Base-by-base conservation (phyloP, 30 jellyfish, hydroid and myxozoan species). In the Aurelia sp. region DNA sequence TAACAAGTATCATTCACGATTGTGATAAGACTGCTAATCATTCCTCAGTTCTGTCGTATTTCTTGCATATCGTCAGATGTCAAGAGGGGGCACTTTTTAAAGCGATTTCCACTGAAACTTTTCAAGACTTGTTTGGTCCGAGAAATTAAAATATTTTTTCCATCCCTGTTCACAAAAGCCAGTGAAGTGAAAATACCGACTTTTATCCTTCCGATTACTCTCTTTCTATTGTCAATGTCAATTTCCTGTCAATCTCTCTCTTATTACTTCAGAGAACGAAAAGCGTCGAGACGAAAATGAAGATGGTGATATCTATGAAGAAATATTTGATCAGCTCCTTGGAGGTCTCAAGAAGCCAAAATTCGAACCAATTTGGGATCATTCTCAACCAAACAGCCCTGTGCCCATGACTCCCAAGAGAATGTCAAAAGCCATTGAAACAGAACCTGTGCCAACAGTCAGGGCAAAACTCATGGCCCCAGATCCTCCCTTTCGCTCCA, bases 321-420 rank as follows among this genome's bases (percentile, higher is more conserved):
- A 93, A 66, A 76, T 87, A 15, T 93, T 93, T 73, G 97, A 89
- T 52, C 97, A 87, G 66, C 74, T 93, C 6, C 78, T 93, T 55
- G 96, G 88, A 27, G 96, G 82, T 47, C 91, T 93, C 13, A 79
- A 81, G 62, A 78, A 76, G 72, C 89, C 91, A 23, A 88, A 75
- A 55, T 60, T 57, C 13, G 84, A 62, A 35, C 67, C 93, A 7
- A 68, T 84, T 11, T 84, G 93, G 93, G 93, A 84, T 15, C 93
- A 84, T 21, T 84, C 93, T 15, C 70, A 20, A 3, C 93, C 93
- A n/a, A 74, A 52, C 40, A 64, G 86, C 31, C 93, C 93, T 21
- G 70, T 19, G 8, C 85, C 85, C 23, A 0, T 37, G 10, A 21
- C 83, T 33, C 92, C 74, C 30, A 30, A 44, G 19, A 66, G 66